phyloP scores from a whole-genome alignment of 35 echinoderm and acorn worm species.

The Ophioderma brevispina region DNA sequence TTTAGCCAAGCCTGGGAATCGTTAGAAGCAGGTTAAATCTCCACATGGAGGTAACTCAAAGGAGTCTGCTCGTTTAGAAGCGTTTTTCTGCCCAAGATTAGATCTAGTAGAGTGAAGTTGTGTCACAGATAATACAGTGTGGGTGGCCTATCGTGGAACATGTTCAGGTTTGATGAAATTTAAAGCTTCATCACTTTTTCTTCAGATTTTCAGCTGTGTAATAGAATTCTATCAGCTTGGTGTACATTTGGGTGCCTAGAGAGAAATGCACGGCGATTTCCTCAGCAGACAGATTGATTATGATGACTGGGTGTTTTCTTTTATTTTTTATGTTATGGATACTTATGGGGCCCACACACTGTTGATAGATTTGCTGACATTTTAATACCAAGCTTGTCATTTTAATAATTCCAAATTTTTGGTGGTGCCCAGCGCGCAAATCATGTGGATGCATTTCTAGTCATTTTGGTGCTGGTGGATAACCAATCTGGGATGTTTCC shows the following conservation, averaged over 20 bases:
- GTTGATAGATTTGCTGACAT: slow-evolving; percentile 55
- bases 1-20: no score
- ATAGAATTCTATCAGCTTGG: slow-evolving; percentile 10
- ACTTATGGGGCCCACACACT: slow-evolving; percentile 47
- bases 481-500: slow-evolving; percentile 55
- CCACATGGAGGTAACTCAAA: no score
- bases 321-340: slow-evolving; percentile 1
- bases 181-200: slow-evolving; percentile 35
- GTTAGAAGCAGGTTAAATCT: no score
- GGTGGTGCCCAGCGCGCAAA: background rate
- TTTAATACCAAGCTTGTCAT: slow-evolving; percentile 7
- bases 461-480: slow-evolving; percentile 23
- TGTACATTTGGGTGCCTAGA: slow-evolving; percentile 41
- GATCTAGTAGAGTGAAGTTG: no score
- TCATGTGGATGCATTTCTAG: slow-evolving; percentile 34
- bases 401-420: slow-evolving; percentile 51
- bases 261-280: slow-evolving; percentile 1
- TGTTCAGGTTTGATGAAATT: no score
- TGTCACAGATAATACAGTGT: no score
- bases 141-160: no score
- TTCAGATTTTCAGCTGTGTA: slow-evolving; percentile 38
- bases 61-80: no score
- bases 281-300: slow-evolving; percentile 27
- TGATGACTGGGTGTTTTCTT: slow-evolving; percentile 33
- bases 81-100: no score